Evolutionary conservation across 1,140 invertebrate genomes (phyloP).

Genomic region (Mylabris phalerata): DNA sequence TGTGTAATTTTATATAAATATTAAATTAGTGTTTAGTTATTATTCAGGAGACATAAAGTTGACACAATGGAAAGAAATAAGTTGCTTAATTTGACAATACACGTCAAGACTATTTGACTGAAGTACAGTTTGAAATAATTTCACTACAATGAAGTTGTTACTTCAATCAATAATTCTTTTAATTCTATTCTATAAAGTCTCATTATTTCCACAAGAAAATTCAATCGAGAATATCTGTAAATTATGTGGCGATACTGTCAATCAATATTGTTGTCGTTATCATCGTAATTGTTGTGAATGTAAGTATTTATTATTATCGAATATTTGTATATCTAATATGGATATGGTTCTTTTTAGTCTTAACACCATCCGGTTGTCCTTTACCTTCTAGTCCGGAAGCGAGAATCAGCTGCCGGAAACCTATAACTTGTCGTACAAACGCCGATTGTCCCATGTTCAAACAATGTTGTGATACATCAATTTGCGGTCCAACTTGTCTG

Average conservation of each 20-base stretch:
- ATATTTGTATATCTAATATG: neutral
- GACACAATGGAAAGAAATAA: too few species aligned
- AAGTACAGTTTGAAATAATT: too few species aligned
- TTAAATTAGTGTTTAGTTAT: too few species aligned
- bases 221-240: conserved; percentile 13
- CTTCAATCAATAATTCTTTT: too few species aligned
- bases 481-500: conserved; percentile 15
- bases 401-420: conserved; percentile 6
- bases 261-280: conserved; percentile 18
- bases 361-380: conserved; percentile 21
- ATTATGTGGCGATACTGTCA: conserved; percentile 16
- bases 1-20: too few species aligned
- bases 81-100: too few species aligned
- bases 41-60: too few species aligned
- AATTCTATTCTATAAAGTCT: neutral
- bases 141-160: too few species aligned
- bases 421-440: conserved; percentile 9
- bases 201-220: conserved; percentile 10
- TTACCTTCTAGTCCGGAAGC: conserved; percentile 21
- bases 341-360: conserved; percentile 10
- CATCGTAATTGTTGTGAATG: conserved; percentile 20
- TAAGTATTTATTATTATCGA: conserved; percentile 15
- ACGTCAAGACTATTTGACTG: too few species aligned
- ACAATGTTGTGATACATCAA: conserved; percentile 14
- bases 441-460: conserved; percentile 12